Evolutionary conservation across 2,113 vertebrate species (phyloP).

Genomic region (Urocynchramus pylzowi): DNA sequence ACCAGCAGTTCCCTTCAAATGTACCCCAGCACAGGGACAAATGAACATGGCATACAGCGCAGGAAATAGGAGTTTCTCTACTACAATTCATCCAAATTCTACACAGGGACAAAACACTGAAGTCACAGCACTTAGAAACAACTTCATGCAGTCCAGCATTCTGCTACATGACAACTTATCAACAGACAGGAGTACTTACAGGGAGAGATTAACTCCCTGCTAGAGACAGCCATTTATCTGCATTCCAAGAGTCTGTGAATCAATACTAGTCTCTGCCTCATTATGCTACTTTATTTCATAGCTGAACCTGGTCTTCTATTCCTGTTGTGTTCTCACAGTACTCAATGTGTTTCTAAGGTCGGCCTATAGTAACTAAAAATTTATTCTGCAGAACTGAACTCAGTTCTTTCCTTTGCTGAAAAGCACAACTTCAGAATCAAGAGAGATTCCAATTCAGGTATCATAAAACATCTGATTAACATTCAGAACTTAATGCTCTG

Average conservation of each 20-base stretch:
- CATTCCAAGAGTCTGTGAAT: neutral
- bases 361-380: neutral
- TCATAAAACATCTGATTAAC: neutral
- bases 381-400: neutral
- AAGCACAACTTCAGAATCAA: neutral
- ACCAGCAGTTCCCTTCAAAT: neutral
- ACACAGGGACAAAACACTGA: neutral
- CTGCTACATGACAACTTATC: neutral
- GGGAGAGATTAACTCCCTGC: neutral
- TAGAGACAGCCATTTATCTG: neutral
- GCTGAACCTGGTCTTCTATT: neutral
- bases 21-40: accelerated
- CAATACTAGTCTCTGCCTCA: neutral
- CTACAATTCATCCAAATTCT: neutral
- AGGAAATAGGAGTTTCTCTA: neutral
- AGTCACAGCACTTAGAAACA: neutral
- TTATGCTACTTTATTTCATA: neutral
- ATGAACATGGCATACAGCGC: neutral
- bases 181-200: neutral
- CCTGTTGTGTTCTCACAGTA: neutral
- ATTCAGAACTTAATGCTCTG: neutral
- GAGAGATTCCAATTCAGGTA: neutral
- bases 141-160: neutral
- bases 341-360: neutral
- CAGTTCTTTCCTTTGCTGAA: neutral